These are phyloP conservation scores for Pelodytes ibericus DNA, from an alignment of 2,797 vertebrate species.

Conservation along the genomic window DNA sequence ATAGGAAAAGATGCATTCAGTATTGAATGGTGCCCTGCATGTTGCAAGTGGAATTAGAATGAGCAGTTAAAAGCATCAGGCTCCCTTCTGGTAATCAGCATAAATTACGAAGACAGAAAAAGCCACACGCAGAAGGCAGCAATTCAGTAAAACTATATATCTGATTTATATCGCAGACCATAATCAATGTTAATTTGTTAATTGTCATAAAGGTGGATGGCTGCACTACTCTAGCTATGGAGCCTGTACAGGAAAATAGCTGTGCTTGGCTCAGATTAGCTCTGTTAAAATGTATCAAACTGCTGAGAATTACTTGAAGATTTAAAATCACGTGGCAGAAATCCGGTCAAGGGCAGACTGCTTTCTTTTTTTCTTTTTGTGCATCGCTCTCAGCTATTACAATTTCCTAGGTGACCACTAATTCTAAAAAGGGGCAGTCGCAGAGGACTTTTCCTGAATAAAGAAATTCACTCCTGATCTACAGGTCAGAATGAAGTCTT, in stretches of 20 bases:
- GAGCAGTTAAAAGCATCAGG: constrained; percentile 50
- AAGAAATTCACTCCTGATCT: constrained; percentile 10
- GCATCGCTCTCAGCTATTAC: constrained; percentile 62
- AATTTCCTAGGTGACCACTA: constrained; percentile 71
- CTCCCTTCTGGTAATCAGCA: constrained; percentile 56
- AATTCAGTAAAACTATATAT: constrained; percentile 64
- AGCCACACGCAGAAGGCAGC: constrained; percentile 58
- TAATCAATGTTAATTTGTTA: constrained; percentile 59
- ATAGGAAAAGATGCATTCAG: constrained; percentile 58
- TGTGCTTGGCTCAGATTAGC: constrained; percentile 63
- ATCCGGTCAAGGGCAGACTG: constrained; percentile 65
- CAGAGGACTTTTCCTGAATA: constrained; percentile 25
- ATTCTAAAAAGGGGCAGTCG: constrained; percentile 64
- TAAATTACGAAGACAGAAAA: constrained; percentile 53
- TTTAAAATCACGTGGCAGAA: constrained; percentile 65
- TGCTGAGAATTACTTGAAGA: constrained; percentile 66
- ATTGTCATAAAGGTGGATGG: constrained; percentile 58
- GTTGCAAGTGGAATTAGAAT: constrained; percentile 64
- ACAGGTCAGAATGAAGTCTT: constrained; percentile 10
- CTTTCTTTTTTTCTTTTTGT: constrained; percentile 58
- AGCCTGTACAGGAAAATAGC: constrained; percentile 56
- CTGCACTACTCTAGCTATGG: constrained; percentile 46
- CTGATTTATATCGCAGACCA: constrained; percentile 63
- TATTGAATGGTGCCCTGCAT: constrained; percentile 58
- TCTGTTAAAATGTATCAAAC: constrained; percentile 69